Conservation (phyloP, 2,888 invertebrate genomes). For the Campopleginae sp. region DNA sequence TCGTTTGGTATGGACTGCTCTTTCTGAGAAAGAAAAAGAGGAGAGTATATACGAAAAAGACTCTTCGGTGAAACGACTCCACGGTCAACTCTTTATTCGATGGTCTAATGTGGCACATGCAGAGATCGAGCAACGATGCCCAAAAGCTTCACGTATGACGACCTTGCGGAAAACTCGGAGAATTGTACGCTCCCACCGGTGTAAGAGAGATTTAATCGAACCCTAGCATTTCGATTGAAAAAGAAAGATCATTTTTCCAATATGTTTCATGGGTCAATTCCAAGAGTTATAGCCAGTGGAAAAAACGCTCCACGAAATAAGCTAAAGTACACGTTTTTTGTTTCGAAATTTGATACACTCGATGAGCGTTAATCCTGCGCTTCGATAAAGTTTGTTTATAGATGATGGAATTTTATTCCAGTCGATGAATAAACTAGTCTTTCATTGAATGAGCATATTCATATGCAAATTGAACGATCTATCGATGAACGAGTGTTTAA, state of each 20-base stretch:
- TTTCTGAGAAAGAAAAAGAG: slow-evolving; percentile 16
- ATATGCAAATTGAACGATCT: slow-evolving; percentile 8
- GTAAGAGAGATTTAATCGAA: slow-evolving; percentile 50
- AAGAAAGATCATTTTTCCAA: background rate
- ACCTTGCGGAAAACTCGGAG: slow-evolving; percentile 42
- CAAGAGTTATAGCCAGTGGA: background rate
- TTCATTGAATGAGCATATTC: slow-evolving; percentile 5
- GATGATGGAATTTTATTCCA: background rate
- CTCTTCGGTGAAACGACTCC: slow-evolving; percentile 16
- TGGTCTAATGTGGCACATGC: slow-evolving; percentile 43
- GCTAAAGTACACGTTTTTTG: background rate
- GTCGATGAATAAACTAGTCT: background rate
- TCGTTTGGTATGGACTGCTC: slow-evolving; percentile 55
- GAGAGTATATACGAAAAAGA: background rate
- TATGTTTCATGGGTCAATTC: background rate
- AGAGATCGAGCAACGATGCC: slow-evolving; percentile 41
- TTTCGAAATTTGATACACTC: background rate
- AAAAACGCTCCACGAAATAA: background rate
- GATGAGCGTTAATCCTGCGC: background rate
- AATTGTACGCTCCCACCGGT: slow-evolving; percentile 20
- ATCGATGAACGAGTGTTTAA: slow-evolving; percentile 20
- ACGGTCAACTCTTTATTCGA: slow-evolving; percentile 44
- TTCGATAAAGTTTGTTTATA: background rate
- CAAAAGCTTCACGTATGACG: slow-evolving; percentile 40
- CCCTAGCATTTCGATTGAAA: background rate